Evolutionary conservation across 2,113 vertebrate genomes (phyloP).

Genomic region (Oryzias woworae): DNA sequence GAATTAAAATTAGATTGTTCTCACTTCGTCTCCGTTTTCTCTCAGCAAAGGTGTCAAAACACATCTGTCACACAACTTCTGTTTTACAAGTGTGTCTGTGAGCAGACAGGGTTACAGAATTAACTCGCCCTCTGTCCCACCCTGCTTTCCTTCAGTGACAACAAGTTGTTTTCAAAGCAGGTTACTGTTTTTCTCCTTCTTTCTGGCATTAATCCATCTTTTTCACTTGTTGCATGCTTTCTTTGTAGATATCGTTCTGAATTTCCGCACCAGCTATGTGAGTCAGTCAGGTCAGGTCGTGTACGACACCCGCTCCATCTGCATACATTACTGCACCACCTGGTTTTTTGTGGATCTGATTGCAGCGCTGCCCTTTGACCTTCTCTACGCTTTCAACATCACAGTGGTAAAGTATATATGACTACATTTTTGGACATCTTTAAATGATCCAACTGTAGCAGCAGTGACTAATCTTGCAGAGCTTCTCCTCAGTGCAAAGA

Average conservation of each 20-base stretch:
- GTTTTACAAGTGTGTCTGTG: conserved; percentile 9
- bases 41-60: conserved; percentile 35
- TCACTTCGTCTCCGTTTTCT: conserved; percentile 41
- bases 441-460: no score
- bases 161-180: no score
- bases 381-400: conserved; percentile 89
- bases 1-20: conserved; percentile 53
- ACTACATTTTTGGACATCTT: no score
- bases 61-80: conserved; percentile 40
- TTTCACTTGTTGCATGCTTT: not conserved
- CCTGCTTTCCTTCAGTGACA: not conserved
- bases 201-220: not conserved
- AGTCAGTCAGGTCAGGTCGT: conserved; percentile 90
- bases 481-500: no score
- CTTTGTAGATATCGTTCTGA: conserved; percentile 86
- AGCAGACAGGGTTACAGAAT: conserved; percentile 5
- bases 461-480: no score
- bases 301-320: conserved; percentile 86
- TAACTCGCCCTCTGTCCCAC: not conserved
- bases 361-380: conserved; percentile 88
- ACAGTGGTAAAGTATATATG: conserved; percentile 79
- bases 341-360: conserved; percentile 93
- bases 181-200: not conserved
- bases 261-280: conserved; percentile 86
- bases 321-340: conserved; percentile 86